Evolutionary conservation across 2,113 vertebrate species (phyloP).

Genomic region (Saccopteryx bilineata): DNA sequence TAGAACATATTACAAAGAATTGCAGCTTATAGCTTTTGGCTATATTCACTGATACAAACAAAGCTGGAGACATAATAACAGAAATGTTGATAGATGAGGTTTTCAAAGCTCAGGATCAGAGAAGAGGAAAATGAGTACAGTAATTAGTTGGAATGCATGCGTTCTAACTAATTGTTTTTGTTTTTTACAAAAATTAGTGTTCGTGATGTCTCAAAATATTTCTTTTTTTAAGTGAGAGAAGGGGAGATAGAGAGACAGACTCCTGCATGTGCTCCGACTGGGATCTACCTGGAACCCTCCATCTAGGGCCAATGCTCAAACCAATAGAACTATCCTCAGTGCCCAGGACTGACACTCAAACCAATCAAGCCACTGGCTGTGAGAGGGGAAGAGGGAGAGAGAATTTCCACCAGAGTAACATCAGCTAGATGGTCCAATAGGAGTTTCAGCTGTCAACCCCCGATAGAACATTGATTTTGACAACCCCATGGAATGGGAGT

Average conservation of each 20-base stretch:
- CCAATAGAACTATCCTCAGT: too few species aligned
- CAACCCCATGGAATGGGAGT: neutral
- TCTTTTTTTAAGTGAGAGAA: neutral
- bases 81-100: neutral
- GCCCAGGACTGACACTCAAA: too few species aligned
- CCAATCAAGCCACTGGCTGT: too few species aligned
- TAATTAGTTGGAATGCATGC: neutral
- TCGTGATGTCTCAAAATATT: neutral
- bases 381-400: neutral
- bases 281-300: too few species aligned
- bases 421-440: neutral
- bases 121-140: neutral
- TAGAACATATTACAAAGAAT: conserved; percentile 27
- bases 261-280: too few species aligned
- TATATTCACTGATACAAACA: neutral
- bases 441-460: neutral
- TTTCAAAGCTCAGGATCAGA: neutral
- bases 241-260: too few species aligned
- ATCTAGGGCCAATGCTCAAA: too few species aligned
- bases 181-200: neutral
- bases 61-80: conserved; percentile 15
- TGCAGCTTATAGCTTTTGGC: neutral
- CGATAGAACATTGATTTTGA: neutral
- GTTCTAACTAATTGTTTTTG: neutral
- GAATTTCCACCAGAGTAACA: neutral